These are phyloP conservation scores for Myripristis jacobus DNA, from an alignment of 2,797 vertebrate species.

Conservation along the genomic window DNA sequence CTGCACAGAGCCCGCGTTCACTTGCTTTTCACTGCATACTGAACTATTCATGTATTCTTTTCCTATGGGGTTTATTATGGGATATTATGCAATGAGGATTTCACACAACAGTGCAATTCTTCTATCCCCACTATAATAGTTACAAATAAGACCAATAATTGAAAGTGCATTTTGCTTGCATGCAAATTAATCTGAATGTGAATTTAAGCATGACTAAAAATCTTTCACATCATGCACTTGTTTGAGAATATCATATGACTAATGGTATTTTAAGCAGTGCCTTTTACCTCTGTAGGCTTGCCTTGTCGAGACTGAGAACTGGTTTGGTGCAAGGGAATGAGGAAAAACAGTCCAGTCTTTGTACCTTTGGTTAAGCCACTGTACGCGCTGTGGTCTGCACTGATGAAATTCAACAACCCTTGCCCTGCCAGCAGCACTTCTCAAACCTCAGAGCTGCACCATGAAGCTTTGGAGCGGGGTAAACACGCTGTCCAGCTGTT, in stretches of 20 bases:
- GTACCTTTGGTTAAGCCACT: conserved; percentile 54
- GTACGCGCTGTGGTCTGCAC: conserved; percentile 44
- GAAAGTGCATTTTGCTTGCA: conserved; percentile 42
- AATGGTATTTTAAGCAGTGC: conserved; percentile 40
- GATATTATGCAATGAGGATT: conserved; percentile 28
- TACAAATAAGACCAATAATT: conserved; percentile 39
- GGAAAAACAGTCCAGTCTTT: conserved; percentile 62
- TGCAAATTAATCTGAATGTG: conserved; percentile 26
- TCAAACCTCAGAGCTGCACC: conserved; percentile 25
- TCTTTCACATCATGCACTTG: conserved; percentile 12
- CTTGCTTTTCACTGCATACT: conserved; percentile 45
- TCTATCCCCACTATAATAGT: conserved; percentile 36
- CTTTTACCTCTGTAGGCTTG: conserved; percentile 22
- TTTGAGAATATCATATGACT: conserved; percentile 15
- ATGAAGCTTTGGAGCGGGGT: conserved; percentile 21
- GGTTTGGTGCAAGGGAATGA: conserved; percentile 36
- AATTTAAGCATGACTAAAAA: conserved; percentile 11
- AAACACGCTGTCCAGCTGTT: conserved; percentile 24
- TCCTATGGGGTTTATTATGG: conserved; percentile 50
- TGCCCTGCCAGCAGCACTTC: conserved; percentile 25
- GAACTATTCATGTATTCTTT: conserved; percentile 62
- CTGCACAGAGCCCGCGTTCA: conserved; percentile 63
- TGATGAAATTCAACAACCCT: conserved; percentile 41
- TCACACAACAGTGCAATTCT: conserved; percentile 34
- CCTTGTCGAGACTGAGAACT: conserved; percentile 21